Evolutionary conservation across 2,797 vertebrate genomes (phyloP), one percentile per base, ranked within the genome.

Genomic region (Choloepus didactylus): DNA sequence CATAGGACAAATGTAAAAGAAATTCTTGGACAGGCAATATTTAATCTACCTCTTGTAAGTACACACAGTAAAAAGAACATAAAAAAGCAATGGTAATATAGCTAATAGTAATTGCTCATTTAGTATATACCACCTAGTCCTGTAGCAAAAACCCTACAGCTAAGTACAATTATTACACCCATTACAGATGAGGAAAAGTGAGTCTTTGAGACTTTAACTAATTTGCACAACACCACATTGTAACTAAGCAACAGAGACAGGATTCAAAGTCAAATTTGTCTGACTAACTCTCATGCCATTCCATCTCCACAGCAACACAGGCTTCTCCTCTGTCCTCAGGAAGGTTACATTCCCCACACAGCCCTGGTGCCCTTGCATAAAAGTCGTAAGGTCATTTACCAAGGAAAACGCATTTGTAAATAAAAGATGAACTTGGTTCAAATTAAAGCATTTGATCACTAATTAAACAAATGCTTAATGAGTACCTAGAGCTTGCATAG

Each of bases 201-300:
- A 83, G 77, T 15, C 29, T 90, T 82, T 60, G 27, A 60, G 19
- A 79, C 14, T n/a, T 49, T 84, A 46, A 85, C 29, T 83, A 83
- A 80, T 25, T 94, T 62, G n/a, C n/a, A 18, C 9, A n/a, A 66
- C 3, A 6, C 72, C 60, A 92, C 46, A 51, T 4, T 84, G 29
- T 29, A 89, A 93, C 62, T 60, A 59, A 89, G 6, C 25, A 64
- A 90, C 76, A 93, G 64, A 95, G 41, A n/a, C 77, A 82, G 31
- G 6, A 60, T 87, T 80, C 91, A 84, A 94, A 82, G 3, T 35
- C 27, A 85, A 69, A 89, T 62, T 9, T 77, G 35, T 96, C 51
- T 31, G 49, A 89, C 87, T 67, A 75, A 82, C 18, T 67, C 46
- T 67, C 64, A 69, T 1, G 12, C 54, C 62, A 9, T 7, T 67